Evolutionary conservation across 2,113 vertebrate genomes (phyloP).

Genomic region (Passer montanus): DNA sequence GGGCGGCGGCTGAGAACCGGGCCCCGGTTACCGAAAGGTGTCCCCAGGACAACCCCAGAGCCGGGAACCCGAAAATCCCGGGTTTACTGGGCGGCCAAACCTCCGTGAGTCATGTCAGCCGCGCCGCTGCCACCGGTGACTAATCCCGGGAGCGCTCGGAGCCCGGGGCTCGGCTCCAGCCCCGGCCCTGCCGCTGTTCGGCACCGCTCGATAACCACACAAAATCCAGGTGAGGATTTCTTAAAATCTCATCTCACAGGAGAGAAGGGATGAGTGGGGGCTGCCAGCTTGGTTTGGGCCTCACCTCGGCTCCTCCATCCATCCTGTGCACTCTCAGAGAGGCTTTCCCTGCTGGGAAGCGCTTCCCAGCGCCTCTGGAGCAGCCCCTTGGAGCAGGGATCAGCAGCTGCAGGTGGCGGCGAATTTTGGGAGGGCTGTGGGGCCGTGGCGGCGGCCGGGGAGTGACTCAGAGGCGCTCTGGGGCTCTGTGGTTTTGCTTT

Average conservation of each 20-base stretch:
- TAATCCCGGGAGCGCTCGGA: conserved; percentile 12
- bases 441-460: conserved; percentile 39
- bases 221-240: background rate
- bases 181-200: background rate
- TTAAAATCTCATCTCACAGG: background rate
- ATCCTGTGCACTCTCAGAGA: background rate
- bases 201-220: background rate
- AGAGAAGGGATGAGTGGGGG: background rate
- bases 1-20: conserved; percentile 22
- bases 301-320: background rate
- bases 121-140: conserved; percentile 22
- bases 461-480: conserved; percentile 78
- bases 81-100: conserved; percentile 27
- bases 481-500: conserved; percentile 83
- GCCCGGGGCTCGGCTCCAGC: background rate
- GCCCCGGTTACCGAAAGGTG: conserved; percentile 57
- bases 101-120: conserved; percentile 60
- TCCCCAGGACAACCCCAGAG: conserved; percentile 60
- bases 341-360: background rate
- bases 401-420: conserved; percentile 75
- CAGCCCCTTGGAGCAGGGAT: background rate
- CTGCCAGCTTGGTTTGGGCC: fast-evolving
- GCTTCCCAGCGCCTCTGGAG: background rate
- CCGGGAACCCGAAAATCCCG: background rate
- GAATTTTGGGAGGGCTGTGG: conserved; percentile 66